Conservation (phyloP, 30 jellyfish, hydroid and myxozoan species). For the Euphysa ruthae region DNA sequence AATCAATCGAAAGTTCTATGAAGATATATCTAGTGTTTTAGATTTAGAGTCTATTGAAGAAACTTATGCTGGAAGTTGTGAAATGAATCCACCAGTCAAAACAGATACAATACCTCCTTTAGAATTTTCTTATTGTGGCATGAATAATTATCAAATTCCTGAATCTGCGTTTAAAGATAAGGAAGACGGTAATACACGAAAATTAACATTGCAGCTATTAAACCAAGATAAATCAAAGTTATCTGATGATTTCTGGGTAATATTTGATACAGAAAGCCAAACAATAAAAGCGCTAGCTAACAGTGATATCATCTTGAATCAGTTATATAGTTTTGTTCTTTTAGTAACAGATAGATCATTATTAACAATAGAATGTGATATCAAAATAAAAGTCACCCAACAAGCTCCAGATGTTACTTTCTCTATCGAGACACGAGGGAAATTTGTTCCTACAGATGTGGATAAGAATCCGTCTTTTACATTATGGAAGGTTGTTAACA, state of each 20-base stretch:
- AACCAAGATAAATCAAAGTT: conserved; percentile 10
- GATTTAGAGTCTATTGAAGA: conserved; percentile 26
- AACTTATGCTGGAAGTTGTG: conserved; percentile 34
- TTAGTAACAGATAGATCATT: conserved; percentile 45
- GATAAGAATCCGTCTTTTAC: background rate
- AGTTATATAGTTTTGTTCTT: conserved; percentile 18
- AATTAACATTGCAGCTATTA: conserved; percentile 28
- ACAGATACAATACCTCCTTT: conserved; percentile 15
- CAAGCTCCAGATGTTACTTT: conserved; percentile 14
- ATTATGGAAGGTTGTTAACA: background rate
- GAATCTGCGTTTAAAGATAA: conserved; percentile 52
- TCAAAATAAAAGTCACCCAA: conserved; percentile 34
- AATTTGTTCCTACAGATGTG: background rate
- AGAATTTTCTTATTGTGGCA: conserved; percentile 49
- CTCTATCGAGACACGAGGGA: conserved; percentile 1
- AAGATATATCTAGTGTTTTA: background rate
- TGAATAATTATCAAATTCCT: conserved; percentile 57
- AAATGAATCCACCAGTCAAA: conserved; percentile 39
- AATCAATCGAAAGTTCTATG: conserved; percentile 5
- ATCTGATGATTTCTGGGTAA: conserved; percentile 41
- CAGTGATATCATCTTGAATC: background rate
- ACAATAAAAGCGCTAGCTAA: conserved; percentile 31
- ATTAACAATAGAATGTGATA: conserved; percentile 21
- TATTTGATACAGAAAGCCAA: conserved; percentile 41
- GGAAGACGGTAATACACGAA: conserved; percentile 67